Base-by-base conservation (phyloP, 2,888 invertebrate species). In the Aspidiotus rigidus region DNA sequence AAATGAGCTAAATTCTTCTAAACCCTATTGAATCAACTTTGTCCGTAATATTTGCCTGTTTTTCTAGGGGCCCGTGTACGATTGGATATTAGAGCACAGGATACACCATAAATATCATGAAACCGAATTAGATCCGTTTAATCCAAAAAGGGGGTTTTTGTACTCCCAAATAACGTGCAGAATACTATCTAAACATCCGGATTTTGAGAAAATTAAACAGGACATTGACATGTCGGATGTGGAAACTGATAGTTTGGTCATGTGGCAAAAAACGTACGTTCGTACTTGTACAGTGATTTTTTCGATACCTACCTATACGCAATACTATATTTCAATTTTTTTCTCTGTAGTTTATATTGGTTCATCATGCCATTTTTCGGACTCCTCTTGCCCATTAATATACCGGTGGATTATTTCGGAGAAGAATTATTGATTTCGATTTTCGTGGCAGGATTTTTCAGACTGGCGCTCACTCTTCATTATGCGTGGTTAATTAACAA, bases 71-170 rank as follows among this genome's bases (percentile, higher is more conserved):
- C 80, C 88, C 13, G 86, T 93, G 74, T 89, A 90, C 78, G 85
- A 89, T 74, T 94, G 93, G 91, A 90, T 89, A 0, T 81, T 85
- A 69, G 81, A 85, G 72, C 94, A 94, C 78, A 83, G 93, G 64
- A 79, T 92, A 11, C 93, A 94, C 75, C 94, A 94, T 77, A 72
- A 73, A 62, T 92, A 93, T 75, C 93, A 94, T 77, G 86, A 85
- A 13, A 89, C 90, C 0, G 85, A 86, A 49, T 82, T 85, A 64
- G 94, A 94, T 77, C 92, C 91, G 0, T 91, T 85, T 77, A 87
- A 91, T 76, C 85, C 87, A 75, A 84, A 83, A 2, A 85, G 84
- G 73, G 93, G 94, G 7, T 92, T 95, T 76, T 77, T 88, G 72
- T 87, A 88, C 77, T 84, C 93, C 1, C 94, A 96, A 75, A 79